phyloP scores from a whole-genome alignment of 2,113 vertebrate genomes.

The Siphamia tubifer region DNA sequence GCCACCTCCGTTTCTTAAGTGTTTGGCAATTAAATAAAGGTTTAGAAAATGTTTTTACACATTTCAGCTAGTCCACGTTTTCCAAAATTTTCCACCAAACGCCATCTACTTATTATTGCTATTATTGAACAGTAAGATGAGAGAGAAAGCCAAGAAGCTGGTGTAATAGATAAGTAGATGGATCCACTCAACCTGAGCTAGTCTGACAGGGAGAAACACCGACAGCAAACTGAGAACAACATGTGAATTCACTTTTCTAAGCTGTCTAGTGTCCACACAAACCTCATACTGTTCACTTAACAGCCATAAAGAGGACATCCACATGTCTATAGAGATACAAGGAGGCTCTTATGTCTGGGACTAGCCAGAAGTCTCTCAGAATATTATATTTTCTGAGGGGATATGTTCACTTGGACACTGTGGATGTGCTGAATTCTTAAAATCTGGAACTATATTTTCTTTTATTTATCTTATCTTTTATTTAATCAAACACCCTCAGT shows the following conservation, averaged over 20 bases:
- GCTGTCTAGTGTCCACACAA: background rate
- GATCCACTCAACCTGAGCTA: background rate
- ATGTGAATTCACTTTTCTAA: background rate
- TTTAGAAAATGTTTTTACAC: background rate
- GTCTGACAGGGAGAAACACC: background rate
- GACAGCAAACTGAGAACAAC: background rate
- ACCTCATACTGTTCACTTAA: background rate
- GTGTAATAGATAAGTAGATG: background rate
- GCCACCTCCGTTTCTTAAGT: background rate
- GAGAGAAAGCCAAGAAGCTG: background rate
- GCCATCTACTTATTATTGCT: accelerated
- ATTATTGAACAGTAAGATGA: background rate
- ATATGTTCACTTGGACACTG: background rate
- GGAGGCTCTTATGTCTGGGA: background rate
- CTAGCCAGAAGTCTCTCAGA: background rate
- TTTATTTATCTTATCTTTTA: no score
- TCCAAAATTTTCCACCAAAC: background rate
- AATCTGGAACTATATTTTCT: no score
- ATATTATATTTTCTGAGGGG: background rate
- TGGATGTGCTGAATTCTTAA: background rate
- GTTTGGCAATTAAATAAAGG: background rate
- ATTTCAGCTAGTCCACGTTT: accelerated
- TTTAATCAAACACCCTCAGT: no score
- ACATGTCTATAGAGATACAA: background rate
- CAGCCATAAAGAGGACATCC: background rate